A percentile compares a stretch with the other conserved stretches of the same genome.
Evolutionary conservation across 2,888 invertebrate species (phyloP).

Genomic region (Lochmaea crataegi): DNA sequence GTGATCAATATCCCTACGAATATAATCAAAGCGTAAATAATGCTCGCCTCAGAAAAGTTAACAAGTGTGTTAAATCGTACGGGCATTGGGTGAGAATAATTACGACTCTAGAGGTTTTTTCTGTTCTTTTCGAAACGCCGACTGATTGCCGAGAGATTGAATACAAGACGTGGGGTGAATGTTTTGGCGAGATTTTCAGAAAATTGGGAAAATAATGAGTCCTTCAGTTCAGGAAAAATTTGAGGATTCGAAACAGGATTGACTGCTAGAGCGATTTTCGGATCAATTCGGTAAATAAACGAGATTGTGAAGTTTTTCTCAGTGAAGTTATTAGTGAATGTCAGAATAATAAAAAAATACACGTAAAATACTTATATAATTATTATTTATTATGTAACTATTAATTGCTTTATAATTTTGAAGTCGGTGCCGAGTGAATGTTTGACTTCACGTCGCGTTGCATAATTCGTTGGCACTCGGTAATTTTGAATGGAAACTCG

Average conservation of each 20-base stretch:
- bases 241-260: slow-evolving; percentile 11
- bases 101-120: slow-evolving; percentile 32
- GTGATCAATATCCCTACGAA: slow-evolving; percentile 34
- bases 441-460: too few relatives aligned
- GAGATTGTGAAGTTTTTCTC: background rate
- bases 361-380: too few relatives aligned
- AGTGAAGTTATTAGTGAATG: background rate
- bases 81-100: slow-evolving; percentile 35
- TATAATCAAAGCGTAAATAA: slow-evolving; percentile 24
- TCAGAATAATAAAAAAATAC: too few relatives aligned
- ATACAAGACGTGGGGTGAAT: slow-evolving; percentile 33
- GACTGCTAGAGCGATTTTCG: background rate
- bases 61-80: slow-evolving; percentile 43
- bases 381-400: too few relatives aligned
- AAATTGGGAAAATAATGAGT: slow-evolving; percentile 25
- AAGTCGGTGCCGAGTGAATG: too few relatives aligned
- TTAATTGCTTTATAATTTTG: too few relatives aligned
- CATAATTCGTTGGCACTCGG: too few relatives aligned
- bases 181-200: slow-evolving; percentile 21
- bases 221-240: slow-evolving; percentile 16
- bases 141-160: slow-evolving; percentile 36
- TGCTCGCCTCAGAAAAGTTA: slow-evolving; percentile 41
- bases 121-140: slow-evolving; percentile 21
- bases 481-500: too few relatives aligned
- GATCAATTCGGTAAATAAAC: slow-evolving; percentile 1